These are phyloP conservation scores for Lucinisca nassula DNA, from an alignment of 2,888 invertebrate genomes.

Conservation along the genomic window DNA sequence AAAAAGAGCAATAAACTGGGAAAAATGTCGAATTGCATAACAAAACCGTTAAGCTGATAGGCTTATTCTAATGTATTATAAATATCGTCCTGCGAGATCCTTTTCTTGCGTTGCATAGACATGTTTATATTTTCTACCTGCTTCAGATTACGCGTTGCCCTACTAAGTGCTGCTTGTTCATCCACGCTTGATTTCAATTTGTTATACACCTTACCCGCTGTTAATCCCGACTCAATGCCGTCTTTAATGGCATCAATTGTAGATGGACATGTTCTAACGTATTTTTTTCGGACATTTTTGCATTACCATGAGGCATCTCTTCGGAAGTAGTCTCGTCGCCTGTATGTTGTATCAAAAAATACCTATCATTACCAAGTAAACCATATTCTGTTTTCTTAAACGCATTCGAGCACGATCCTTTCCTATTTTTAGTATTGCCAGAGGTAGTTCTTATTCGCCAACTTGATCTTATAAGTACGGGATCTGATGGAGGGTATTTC, in stretches of 20 bases:
- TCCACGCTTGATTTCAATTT: constrained; percentile 11
- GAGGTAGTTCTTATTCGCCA: background rate
- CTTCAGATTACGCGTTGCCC: constrained; percentile 19
- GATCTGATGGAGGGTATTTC: background rate
- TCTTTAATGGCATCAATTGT: constrained; percentile 18
- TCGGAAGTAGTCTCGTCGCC: constrained; percentile 32
- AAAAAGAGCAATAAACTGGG: no score
- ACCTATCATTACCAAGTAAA: constrained; percentile 25
- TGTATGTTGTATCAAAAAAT: constrained; percentile 20
- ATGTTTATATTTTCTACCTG: constrained; percentile 15
- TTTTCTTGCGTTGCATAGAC: background rate
- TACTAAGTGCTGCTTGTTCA: constrained; percentile 10
- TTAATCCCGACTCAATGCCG: background rate
- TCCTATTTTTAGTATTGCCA: background rate
- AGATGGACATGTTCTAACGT: constrained; percentile 15
- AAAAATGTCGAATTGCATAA: no score
- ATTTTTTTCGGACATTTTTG: background rate
- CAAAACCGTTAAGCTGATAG: no score
- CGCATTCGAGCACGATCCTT: constrained; percentile 2
- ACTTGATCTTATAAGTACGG: background rate
- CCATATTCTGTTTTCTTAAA: constrained; percentile 17
- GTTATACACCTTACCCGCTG: constrained; percentile 10
- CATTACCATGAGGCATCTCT: constrained; percentile 14
- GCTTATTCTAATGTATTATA: constrained; percentile 29
- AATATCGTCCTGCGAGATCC: constrained; percentile 35